Conservation (phyloP, 1,140 invertebrate genomes). For the Ganaspis sp. region DNA sequence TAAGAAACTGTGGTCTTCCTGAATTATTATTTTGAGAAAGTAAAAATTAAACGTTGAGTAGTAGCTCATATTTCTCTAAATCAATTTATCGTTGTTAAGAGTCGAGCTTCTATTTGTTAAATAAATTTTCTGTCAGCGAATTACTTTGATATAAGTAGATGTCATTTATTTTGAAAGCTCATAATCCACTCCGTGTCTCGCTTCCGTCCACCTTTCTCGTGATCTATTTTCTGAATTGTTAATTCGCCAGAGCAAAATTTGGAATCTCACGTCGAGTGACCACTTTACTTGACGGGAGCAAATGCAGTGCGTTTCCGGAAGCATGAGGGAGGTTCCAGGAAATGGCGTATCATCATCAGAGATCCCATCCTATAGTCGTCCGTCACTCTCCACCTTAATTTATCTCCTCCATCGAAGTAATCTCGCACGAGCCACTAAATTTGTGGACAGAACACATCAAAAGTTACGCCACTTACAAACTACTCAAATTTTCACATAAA, state of each 20-base stretch:
- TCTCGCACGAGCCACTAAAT: constrained; percentile 24
- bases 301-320: constrained; percentile 19
- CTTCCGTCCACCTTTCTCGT: not conserved
- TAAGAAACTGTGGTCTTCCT: too few relatives aligned
- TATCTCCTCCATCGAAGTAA: not conserved
- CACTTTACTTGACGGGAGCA: constrained; percentile 1
- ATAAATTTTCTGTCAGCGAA: not conserved
- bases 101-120: not conserved
- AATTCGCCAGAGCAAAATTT: constrained; percentile 25
- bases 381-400: constrained; percentile 5
- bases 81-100: too few relatives aligned
- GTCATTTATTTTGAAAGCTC: not conserved
- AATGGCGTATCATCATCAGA: constrained; percentile 15
- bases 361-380: not conserved
- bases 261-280: not conserved
- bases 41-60: too few relatives aligned
- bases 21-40: too few relatives aligned
- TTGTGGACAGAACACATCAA: not conserved
- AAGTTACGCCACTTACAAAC: not conserved
- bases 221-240: constrained; percentile 17
- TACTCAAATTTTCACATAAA: not conserved
- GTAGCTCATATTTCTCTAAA: too few relatives aligned
- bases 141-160: not conserved
- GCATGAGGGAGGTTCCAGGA: constrained; percentile 17
- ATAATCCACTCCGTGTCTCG: not conserved